These are phyloP conservation scores for Lamellibrachia columna DNA, from an alignment of 2,888 invertebrate genomes.

Conservation along the genomic window DNA sequence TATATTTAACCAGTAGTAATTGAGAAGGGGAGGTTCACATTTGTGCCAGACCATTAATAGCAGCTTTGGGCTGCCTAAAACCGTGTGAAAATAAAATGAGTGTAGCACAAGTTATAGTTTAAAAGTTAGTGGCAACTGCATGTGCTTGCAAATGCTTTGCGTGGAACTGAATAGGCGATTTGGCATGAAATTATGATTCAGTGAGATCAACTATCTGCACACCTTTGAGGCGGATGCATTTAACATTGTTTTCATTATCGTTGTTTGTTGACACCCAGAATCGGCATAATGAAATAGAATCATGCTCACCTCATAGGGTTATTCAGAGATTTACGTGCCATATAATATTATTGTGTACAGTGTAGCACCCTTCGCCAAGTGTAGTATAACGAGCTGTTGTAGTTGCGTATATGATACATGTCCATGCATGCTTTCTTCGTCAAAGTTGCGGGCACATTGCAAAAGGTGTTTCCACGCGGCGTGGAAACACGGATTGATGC, in stretches of 20 bases:
- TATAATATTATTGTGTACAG: slow-evolving; percentile 12
- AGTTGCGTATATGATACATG: not conserved
- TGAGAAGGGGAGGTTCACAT: not conserved
- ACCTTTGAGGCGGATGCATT: not conserved
- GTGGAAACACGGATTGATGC: not conserved
- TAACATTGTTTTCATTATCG: not conserved
- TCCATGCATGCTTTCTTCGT: not conserved
- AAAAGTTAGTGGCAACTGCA: not conserved
- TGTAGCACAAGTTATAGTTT: not conserved
- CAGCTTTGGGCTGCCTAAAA: not conserved
- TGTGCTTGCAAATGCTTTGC: not conserved
- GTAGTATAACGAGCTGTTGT: not conserved
- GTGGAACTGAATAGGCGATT: not conserved
- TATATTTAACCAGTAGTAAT: not conserved
- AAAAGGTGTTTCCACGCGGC: not conserved
- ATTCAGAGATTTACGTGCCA: not conserved
- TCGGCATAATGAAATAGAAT: not conserved
- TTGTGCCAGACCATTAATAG: slow-evolving; percentile 5
- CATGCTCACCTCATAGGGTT: not conserved
- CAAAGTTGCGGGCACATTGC: not conserved
- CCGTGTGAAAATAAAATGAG: not conserved
- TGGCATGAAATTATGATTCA: not conserved
- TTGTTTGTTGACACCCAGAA: not conserved
- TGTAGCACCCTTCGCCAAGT: not conserved
- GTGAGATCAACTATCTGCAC: not conserved